A percentile compares a stretch with the other conserved stretches of the same genome.
Evolutionary conservation across 2,113 vertebrate genomes (phyloP).

Genomic region (Chitala chitala): DNA sequence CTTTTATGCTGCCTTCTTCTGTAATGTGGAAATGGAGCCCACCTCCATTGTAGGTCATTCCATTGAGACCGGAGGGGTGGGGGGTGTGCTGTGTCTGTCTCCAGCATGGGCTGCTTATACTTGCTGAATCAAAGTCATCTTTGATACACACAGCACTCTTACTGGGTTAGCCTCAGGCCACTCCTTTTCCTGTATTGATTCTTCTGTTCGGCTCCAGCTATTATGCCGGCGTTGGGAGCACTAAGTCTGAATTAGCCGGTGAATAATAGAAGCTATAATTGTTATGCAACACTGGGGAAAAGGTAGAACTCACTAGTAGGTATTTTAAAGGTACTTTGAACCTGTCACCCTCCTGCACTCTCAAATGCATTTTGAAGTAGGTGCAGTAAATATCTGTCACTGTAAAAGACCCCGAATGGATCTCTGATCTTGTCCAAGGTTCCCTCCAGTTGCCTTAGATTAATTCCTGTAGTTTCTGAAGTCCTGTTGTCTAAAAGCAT

Average conservation of each 20-base stretch:
- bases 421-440: neutral
- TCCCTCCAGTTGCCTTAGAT: neutral
- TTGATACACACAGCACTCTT: constrained; percentile 1
- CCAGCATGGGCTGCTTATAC: neutral
- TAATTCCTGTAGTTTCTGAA: neutral
- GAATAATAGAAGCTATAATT: constrained; percentile 1
- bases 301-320: neutral
- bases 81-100: neutral
- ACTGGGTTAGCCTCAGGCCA: neutral
- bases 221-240: constrained; percentile 15
- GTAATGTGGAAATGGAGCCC: neutral
- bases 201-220: constrained; percentile 4
- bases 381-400: neutral
- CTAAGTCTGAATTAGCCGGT: constrained; percentile 16
- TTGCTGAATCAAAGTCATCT: constrained; percentile 4
- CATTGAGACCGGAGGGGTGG: neutral
- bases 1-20: neutral
- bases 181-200: constrained; percentile 12
- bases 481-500: neutral
- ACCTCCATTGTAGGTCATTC: neutral
- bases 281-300: constrained; percentile 19
- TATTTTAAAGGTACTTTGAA: neutral
- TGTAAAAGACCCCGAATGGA: neutral
- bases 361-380: neutral
- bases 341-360: neutral